Base-by-base conservation (phyloP, 2,113 vertebrate species). In the Sceloporus undulatus region DNA sequence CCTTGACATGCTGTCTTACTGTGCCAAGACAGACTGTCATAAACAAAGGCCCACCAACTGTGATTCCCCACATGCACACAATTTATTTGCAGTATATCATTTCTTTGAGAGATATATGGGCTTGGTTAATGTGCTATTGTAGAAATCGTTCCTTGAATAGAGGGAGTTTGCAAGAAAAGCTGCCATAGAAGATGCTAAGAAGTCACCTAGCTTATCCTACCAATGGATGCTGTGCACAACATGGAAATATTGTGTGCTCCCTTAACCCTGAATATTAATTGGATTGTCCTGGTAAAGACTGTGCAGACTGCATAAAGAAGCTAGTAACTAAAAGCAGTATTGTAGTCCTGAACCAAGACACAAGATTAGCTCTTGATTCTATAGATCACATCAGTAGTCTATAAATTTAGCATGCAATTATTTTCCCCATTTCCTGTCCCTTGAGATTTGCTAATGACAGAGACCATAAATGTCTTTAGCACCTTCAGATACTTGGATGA, bases 331-430 rank as follows among this genome's bases (percentile, higher is more conserved):
- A 13, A 38, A 75, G 54, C 6, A 27, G n/a, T 16, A 10, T 34
- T 68, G 18, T n/a, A 48, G 71, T 1, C n/a, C 54, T 80, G 54
- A 14, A 0, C 0, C 62, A 2, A 5, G 0, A 48, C 54, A 11
- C 42, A 9, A 21, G 80, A 13, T 29, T 0, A 0, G 0, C 68
- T 1, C 29, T 59, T 68, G 90, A 10, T 88, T 2, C 52, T 2
- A 1, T n/a, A 56, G 70, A 1, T 13, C 0, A 0, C 59, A 21
- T 76, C 62, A 85, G 38, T 62, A 54, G 5, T 86, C 5, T 59
- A 9, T 2, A 42, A 8, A 21, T 76, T 2, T 25, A 2, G 42
- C 48, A 42, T 65, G 34, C 86, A 78, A 42, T 23, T 2, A 0
- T 13, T 91, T 88, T 80, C 27, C 16, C 27, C 73, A 21, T 0